Conservation (phyloP, 1,140 invertebrate species). For the Aphidius ervi region DNA sequence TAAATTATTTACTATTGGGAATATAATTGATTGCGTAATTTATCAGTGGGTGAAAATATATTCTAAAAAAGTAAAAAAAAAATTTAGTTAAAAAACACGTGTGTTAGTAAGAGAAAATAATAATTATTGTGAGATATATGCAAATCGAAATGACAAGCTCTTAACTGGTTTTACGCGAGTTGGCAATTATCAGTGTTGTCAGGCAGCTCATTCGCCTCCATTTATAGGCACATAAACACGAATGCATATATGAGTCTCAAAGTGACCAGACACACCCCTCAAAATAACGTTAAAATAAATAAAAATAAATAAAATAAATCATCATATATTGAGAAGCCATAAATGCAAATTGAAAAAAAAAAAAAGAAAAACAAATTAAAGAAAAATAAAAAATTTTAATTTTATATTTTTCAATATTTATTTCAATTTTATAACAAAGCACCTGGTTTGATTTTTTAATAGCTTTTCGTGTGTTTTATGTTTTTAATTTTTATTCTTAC, state of each 20-base stretch:
- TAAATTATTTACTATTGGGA: too few species aligned
- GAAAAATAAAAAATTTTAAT: slow-evolving; percentile 12
- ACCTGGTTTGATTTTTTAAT: neutral
- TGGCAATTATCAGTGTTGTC: slow-evolving; percentile 51
- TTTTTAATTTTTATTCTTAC: slow-evolving; percentile 11
- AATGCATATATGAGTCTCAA: slow-evolving; percentile 16
- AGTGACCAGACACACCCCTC: too few species aligned
- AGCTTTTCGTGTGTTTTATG: slow-evolving; percentile 3
- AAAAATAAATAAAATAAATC: too few species aligned
- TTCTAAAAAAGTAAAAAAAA: too few species aligned
- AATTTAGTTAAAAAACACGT: too few species aligned
- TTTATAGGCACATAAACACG: slow-evolving; percentile 43
- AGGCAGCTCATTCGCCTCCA: slow-evolving; percentile 45
- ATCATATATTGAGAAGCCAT: neutral
- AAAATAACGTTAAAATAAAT: neutral
- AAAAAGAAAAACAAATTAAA: slow-evolving; percentile 4
- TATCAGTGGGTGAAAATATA: too few species aligned
- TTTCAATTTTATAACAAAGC: neutral
- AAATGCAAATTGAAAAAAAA: neutral
- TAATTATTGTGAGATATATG: slow-evolving; percentile 20
- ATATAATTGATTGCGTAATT: too few species aligned
- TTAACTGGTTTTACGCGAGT: slow-evolving; percentile 46
- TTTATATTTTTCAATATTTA: neutral
- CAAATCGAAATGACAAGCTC: slow-evolving; percentile 37
- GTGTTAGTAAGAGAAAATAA: neutral